Conservation (phyloP, 1,140 invertebrate genomes). For the Drosophila watanabei region DNA sequence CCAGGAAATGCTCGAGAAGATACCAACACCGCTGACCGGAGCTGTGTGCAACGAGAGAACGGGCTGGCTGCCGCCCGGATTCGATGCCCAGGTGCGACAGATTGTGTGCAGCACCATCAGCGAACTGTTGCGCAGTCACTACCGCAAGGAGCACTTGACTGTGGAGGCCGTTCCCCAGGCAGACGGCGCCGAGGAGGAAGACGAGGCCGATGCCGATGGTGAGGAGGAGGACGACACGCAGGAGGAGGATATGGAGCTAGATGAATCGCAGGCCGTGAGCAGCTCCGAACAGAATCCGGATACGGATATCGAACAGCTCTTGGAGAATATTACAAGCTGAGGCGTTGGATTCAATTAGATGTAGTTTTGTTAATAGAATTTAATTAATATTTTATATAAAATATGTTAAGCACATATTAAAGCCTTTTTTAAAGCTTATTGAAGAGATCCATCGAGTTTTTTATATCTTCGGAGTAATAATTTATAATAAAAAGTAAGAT, state of each 20-base stretch:
- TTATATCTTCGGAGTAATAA: no score
- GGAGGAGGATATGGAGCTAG: constrained; percentile 69
- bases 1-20: constrained; percentile 90
- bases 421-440: not conserved
- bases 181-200: constrained; percentile 57
- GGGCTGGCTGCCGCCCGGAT: constrained; percentile 91
- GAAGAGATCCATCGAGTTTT: not conserved
- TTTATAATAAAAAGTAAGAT: not conserved
- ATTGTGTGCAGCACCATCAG: constrained; percentile 89
- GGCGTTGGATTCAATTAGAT: not conserved
- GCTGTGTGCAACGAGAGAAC: constrained; percentile 90
- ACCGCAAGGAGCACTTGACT: constrained; percentile 75
- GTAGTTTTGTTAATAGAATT: not conserved
- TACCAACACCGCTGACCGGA: constrained; percentile 88
- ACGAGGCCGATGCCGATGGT: constrained; percentile 50
- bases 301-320: constrained; percentile 64
- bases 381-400: not conserved
- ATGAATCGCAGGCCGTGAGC: constrained; percentile 36
- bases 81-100: constrained; percentile 89
- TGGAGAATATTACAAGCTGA: constrained; percentile 67
- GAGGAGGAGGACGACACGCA: constrained; percentile 59
- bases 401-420: no score
- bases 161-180: constrained; percentile 66
- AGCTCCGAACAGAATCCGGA: constrained; percentile 43
- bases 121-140: constrained; percentile 86